phyloP scores from a whole-genome alignment of 30 jellyfish, hydroid and myxozoan genomes.

The Nemopilema nomurai region DNA sequence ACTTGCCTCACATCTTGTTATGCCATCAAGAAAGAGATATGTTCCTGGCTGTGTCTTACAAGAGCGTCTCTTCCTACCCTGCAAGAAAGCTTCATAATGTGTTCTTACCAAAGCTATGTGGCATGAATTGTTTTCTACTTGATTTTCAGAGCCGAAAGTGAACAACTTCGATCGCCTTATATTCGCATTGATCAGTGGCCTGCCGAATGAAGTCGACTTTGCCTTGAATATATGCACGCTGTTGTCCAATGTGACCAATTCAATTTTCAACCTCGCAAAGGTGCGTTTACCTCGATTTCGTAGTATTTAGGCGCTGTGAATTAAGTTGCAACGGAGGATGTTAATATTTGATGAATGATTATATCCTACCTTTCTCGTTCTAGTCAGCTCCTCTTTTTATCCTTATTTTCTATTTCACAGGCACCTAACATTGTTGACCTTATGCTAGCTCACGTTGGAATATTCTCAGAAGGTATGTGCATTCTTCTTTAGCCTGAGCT shows the following conservation, averaged over 20 bases:
- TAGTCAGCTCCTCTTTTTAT: no score
- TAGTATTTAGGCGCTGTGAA: not conserved
- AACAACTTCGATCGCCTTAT: slow-evolving; percentile 79
- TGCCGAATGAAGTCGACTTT: slow-evolving; percentile 89
- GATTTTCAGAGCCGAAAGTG: slow-evolving; percentile 66
- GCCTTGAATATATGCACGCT: slow-evolving; percentile 89
- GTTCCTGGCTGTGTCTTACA: no score
- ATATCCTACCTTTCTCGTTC: no score
- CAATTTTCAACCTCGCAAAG: slow-evolving; percentile 92
- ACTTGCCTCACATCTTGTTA: no score
- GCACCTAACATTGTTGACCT: slow-evolving; percentile 80
- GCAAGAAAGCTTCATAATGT: not conserved
- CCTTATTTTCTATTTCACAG: no score
- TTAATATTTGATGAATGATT: no score
- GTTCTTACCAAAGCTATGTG: not conserved
- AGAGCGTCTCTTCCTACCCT: no score
- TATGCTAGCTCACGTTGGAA: slow-evolving; percentile 89
- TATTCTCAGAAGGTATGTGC: slow-evolving; percentile 73
- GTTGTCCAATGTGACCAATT: slow-evolving; percentile 88
- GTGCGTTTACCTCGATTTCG: slow-evolving; percentile 21
- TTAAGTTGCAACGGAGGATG: no score
- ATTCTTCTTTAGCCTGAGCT: no score
- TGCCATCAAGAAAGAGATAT: no score
- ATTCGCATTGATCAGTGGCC: slow-evolving; percentile 82
- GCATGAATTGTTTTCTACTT: not conserved